A percentile compares a stretch with the other conserved stretches of the same genome.
phyloP scores from a whole-genome alignment of 2,113 vertebrate species.

The Neofelis nebulosa region DNA sequence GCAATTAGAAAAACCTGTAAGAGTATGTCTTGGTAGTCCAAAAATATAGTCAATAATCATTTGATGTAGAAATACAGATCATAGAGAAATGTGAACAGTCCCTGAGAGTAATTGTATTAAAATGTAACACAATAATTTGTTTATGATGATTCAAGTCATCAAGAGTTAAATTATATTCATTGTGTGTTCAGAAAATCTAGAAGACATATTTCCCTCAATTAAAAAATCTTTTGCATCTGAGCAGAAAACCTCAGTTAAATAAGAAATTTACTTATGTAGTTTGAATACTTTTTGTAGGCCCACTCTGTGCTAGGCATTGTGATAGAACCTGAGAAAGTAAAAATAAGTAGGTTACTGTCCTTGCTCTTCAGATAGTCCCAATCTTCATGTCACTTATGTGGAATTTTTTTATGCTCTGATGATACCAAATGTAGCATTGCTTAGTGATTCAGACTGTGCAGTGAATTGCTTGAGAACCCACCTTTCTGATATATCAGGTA shows the following conservation, averaged over 20 bases:
- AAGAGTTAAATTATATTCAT: neutral
- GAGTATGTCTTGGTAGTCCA: neutral
- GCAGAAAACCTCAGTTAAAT: neutral
- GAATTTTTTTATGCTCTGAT: neutral
- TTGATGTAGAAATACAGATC: neutral
- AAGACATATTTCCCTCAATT: neutral
- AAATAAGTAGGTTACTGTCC: neutral
- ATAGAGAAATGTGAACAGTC: neutral
- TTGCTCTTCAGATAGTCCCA: neutral
- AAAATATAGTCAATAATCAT: neutral
- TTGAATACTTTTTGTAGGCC: neutral
- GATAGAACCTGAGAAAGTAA: conserved; percentile 10
- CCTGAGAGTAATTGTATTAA: neutral
- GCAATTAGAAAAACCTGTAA: neutral
- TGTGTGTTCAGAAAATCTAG: neutral
- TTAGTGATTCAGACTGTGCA: neutral
- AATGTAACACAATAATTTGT: conserved; percentile 4
- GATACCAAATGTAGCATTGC: neutral
- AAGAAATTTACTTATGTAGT: neutral
- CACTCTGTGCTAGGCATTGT: neutral
- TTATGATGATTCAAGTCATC: neutral
- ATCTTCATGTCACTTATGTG: neutral
- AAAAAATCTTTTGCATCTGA: neutral
- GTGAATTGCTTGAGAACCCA: neutral
- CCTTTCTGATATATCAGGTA: neutral